These are phyloP conservation scores for Crotalus helleri DNA, from an alignment of 2,113 vertebrate species.

Conservation along the genomic window DNA sequence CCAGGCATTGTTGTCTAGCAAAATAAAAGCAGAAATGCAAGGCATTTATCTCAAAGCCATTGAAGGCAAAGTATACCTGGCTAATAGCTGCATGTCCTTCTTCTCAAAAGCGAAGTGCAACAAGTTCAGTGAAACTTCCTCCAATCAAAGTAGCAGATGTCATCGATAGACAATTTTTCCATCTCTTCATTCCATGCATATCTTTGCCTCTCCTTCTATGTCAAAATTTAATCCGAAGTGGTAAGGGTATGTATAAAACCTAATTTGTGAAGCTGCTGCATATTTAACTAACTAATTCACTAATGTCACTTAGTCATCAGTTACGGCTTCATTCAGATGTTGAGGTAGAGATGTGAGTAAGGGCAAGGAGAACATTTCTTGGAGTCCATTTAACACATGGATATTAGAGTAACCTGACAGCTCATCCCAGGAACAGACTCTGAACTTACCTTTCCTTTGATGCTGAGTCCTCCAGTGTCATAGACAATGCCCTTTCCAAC, in stretches of 20 bases:
- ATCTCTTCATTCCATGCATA: not conserved
- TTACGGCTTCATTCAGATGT: not conserved
- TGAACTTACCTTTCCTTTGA: conserved; percentile 87
- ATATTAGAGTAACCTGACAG: not conserved
- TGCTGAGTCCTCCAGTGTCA: conserved; percentile 97
- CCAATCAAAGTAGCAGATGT: not conserved
- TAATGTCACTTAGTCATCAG: not conserved
- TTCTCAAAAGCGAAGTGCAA: not conserved
- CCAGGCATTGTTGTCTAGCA: conserved; percentile 95
- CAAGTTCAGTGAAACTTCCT: not conserved
- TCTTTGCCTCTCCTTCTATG: not conserved
- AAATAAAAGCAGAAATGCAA: conserved; percentile 6
- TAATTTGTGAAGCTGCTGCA: not conserved
- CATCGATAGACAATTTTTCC: not conserved
- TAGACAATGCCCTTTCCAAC: conserved; percentile 98
- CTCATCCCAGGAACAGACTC: too few relatives aligned
- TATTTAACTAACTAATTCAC: not conserved
- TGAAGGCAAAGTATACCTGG: not conserved
- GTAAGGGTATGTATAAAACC: not conserved
- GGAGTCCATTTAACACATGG: not conserved
- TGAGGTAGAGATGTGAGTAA: not conserved
- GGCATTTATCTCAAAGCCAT: not conserved
- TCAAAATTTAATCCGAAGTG: not conserved
- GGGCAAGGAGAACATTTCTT: not conserved
- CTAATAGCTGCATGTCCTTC: not conserved